phyloP scores from a whole-genome alignment of 2,113 vertebrate species.

The Xyliphius kryptos region DNA sequence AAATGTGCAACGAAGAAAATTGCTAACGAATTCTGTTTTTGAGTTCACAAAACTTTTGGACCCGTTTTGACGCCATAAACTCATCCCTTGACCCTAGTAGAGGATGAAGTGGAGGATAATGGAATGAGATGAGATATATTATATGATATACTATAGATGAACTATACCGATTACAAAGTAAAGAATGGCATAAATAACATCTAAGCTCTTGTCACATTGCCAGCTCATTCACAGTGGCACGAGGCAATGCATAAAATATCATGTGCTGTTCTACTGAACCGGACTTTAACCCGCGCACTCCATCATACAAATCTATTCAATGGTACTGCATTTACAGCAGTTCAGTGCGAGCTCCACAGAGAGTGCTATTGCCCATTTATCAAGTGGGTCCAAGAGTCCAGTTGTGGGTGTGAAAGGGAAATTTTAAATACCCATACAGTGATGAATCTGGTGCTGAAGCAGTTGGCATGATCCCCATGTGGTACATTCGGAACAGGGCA shows the following conservation, averaged over 20 bases:
- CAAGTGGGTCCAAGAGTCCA: neutral
- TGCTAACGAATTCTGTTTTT: too few species aligned
- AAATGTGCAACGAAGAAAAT: too few species aligned
- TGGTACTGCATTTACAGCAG: neutral
- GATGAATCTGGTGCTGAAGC: neutral
- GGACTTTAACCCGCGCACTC: neutral
- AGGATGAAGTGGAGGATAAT: too few species aligned
- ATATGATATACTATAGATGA: too few species aligned
- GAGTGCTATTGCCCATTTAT: neutral
- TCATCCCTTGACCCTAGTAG: too few species aligned
- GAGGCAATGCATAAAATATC: neutral
- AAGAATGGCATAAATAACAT: neutral
- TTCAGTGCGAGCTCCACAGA: neutral
- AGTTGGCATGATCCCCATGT: too few species aligned
- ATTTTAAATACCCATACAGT: neutral
- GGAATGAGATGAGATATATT: too few species aligned
- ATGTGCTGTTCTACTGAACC: neutral
- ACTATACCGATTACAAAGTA: too few species aligned
- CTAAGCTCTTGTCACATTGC: neutral
- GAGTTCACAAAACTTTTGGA: too few species aligned
- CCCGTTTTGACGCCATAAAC: too few species aligned
- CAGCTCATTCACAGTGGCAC: neutral
- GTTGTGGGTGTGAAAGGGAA: neutral
- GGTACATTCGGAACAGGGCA: too few species aligned
- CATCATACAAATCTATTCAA: neutral